phyloP scores from a whole-genome alignment of 2,113 vertebrate genomes.

The Dipodomys ordii region DNA sequence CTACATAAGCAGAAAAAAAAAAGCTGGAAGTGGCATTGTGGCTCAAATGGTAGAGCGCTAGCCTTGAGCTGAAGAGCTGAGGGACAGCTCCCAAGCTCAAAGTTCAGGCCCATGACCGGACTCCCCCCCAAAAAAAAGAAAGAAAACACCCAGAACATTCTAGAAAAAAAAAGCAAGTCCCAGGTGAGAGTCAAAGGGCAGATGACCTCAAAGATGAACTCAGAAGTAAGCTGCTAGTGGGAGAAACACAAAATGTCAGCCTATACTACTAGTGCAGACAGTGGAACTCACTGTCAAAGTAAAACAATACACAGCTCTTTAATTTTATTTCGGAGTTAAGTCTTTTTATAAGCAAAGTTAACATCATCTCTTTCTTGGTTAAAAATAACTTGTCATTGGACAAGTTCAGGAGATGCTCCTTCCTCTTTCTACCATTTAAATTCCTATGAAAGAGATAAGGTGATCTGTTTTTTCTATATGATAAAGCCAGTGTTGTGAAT shows the following conservation, averaged over 20 bases:
- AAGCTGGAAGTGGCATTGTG: too few species aligned
- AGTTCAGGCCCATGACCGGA: too few species aligned
- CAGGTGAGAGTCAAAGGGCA: not conserved
- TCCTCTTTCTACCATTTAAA: not conserved
- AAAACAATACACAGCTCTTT: not conserved
- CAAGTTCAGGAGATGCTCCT: constrained; percentile 31
- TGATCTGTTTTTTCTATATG: constrained; percentile 18
- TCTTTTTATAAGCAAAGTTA: constrained; percentile 11
- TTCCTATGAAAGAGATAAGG: not conserved
- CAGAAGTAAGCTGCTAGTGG: not conserved
- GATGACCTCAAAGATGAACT: not conserved
- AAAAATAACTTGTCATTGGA: not conserved
- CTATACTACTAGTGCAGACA: not conserved
- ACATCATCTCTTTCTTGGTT: not conserved
- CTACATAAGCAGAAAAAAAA: too few species aligned
- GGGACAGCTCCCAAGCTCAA: too few species aligned
- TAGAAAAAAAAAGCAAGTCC: not conserved
- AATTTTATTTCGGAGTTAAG: not conserved
- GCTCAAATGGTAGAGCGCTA: too few species aligned
- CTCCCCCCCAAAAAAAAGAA: not conserved
- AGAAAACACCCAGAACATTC: not conserved
- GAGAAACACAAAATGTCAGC: not conserved
- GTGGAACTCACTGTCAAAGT: not conserved
- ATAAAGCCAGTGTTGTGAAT: constrained; percentile 20
- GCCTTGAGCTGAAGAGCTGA: too few species aligned